phyloP scores from a whole-genome alignment of 2,797 vertebrate genomes.

The Denticeps clupeoides region DNA sequence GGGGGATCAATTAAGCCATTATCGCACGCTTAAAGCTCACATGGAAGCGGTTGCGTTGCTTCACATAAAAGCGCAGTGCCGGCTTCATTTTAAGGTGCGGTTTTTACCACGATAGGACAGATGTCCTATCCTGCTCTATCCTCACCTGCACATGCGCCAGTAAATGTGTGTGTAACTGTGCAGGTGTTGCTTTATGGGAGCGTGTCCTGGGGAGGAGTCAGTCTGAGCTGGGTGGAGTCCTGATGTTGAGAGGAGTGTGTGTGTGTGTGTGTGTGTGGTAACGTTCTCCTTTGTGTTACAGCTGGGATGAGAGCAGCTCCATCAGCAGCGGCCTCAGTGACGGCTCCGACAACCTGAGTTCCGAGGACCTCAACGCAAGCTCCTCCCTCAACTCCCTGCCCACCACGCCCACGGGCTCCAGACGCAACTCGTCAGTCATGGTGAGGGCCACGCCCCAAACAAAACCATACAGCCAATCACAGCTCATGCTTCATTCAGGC shows the following conservation, averaged over 20 bases:
- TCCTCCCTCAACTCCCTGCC: conserved; percentile 93
- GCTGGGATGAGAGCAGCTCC: conserved; percentile 98
- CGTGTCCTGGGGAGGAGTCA: too few species aligned
- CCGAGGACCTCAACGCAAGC: conserved; percentile 93
- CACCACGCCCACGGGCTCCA: conserved; percentile 79
- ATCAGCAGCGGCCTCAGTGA: conserved; percentile 98
- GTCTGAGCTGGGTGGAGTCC: background rate
- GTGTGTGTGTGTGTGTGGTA: background rate
- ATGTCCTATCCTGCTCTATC: too few species aligned
- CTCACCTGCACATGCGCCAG: too few species aligned
- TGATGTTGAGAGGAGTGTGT: background rate
- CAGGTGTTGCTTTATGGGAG: too few species aligned
- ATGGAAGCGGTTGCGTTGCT: too few species aligned
- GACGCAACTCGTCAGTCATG: conserved; percentile 83
- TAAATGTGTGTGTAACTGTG: too few species aligned
- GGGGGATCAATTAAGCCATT: background rate
- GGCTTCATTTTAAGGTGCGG: background rate
- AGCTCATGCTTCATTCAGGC: background rate
- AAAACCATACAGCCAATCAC: background rate
- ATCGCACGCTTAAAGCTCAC: background rate
- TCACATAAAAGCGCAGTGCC: background rate
- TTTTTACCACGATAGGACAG: too few species aligned
- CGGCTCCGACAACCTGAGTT: conserved; percentile 94
- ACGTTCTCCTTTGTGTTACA: conserved; percentile 38
- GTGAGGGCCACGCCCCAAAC: conserved; percentile 49